Evolutionary conservation across 2,113 vertebrate species (phyloP), one percentile per base, ranked within the genome.

Genomic region (Myotis lucifugus): DNA sequence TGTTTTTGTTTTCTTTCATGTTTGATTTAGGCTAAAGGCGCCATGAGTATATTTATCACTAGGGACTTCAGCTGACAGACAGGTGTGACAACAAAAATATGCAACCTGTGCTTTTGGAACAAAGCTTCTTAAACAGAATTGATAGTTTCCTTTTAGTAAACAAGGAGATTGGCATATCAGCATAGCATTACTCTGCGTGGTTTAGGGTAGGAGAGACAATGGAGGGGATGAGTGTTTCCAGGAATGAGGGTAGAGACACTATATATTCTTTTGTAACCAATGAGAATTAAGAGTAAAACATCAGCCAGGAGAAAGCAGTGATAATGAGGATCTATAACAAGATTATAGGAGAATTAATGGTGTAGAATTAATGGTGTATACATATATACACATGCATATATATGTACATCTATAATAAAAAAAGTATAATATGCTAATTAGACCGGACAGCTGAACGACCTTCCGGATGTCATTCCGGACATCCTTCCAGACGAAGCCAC

Each of bases 21-120:
- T 77, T 79, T 73, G n/a, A 90, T 88, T 72, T 88, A 85, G 61
- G 14, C n/a, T 64, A 77, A 92, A 94, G 42, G 13, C 25, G 17
- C 19, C 18, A 66, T 14, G 15, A 32, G 25, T 27, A 52, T 9
- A 64, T 42, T 92, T 23, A 89, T 88, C n/a, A 48, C 8, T 54
- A 21, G 34, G 29, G 7, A 32, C 15, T 21, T 66, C 66, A 70
- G 3, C 27, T 48, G 42, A 87, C 42, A 1, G 2, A 59, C 11
- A 40, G n/a, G 17, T 67, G 4, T 52, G 34, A 50, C 17, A 37
- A 82, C 2, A 56, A 88, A 81, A 61, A 56, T 73, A 37, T 37
- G 54, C 5, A 78, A 48, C 34, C 29, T 81, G 5, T 46, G 19
- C 52, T 7, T 96, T 90, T 34, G 7, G 46, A 85, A 23, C 6